Evolutionary conservation across 2,888 invertebrate species (phyloP), one percentile per base, ranked within the genome.

Genomic region (Boloria euphrosyne): DNA sequence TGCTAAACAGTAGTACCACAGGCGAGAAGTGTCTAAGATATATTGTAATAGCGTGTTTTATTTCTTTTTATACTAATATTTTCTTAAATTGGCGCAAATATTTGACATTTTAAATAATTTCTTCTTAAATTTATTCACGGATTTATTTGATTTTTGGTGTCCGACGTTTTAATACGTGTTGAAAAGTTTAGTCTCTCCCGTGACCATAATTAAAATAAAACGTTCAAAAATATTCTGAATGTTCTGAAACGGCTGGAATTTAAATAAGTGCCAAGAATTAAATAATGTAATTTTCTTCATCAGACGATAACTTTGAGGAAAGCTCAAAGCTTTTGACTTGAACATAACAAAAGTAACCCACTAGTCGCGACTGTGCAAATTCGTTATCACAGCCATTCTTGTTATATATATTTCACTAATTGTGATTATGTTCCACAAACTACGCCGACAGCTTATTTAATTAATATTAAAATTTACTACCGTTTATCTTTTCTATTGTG

Each of bases 321-420:
- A 10, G 6, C 1, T 22, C 55, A 44, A 55, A 55, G 65, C 70
- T 68, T 62, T 13, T 73, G 2, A 16, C 73, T 81, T 80, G 72
- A 38, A 46, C 66, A 76, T 68, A 18, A 49, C 55, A 59, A 69
- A 31, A 72, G 67, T 73, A 74, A 75, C 75, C 77, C 76, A 82
- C 82, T 83, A 87, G 79, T 81, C 81, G 81, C 83, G 80, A 82
- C 78, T 88, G 86, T 84, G 87, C 86, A 89, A 89, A 90, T 90
- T 90, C 90, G 88, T 90, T 90, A 89, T 85, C 86, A 80, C 80
- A 81, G 85, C 84, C 82, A 85, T 87, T 89, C 88, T 87, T 85
- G 86, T 79, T 84, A 84, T 86, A 86, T 87, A 84, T 85, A 87
- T 87, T 86, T 86, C 76, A 81, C 81, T 85, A 85, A 89, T 86